phyloP scores from a whole-genome alignment of 2,797 vertebrate genomes.

The Pristis pectinata region DNA sequence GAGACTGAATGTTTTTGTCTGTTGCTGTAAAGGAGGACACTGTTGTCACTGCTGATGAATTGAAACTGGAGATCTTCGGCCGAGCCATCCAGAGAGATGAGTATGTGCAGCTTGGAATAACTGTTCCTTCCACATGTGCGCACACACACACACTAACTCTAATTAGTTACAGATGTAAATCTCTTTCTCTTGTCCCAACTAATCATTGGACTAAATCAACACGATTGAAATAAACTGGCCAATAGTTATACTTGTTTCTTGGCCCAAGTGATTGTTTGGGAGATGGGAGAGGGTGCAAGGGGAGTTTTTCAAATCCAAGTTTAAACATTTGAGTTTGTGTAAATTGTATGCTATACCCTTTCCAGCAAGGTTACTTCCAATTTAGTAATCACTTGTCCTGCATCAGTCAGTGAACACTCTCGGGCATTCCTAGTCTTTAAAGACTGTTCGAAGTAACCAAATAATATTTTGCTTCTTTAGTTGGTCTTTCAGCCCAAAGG shows the following conservation, averaged over 20 bases:
- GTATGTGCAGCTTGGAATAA: conserved; percentile 54
- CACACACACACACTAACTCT: not conserved
- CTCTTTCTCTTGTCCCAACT: too few relatives aligned
- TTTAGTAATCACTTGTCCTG: not conserved
- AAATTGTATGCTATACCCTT: too few relatives aligned
- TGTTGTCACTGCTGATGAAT: conserved; percentile 63
- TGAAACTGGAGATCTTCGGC: conserved; percentile 85
- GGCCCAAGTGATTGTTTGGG: too few relatives aligned
- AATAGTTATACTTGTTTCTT: too few relatives aligned
- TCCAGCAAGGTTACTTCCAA: too few relatives aligned
- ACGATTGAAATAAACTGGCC: too few relatives aligned
- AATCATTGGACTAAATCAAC: too few relatives aligned
- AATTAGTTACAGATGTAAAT: not conserved
- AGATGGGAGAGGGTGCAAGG: too few relatives aligned
- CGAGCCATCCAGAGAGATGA: conserved; percentile 77
- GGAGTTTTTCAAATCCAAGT: too few relatives aligned
- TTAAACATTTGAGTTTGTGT: too few relatives aligned
- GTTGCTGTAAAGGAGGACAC: conserved; percentile 61
- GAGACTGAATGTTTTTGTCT: not conserved
- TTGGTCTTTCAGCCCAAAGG: conserved; percentile 78
- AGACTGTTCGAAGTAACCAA: too few relatives aligned
- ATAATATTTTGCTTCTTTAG: conserved; percentile 51
- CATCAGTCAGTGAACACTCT: not conserved
- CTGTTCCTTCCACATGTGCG: too few relatives aligned
- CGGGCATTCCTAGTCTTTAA: not conserved